Conservation (phyloP, 2,113 vertebrate genomes). For the Pluvialis apricaria region DNA sequence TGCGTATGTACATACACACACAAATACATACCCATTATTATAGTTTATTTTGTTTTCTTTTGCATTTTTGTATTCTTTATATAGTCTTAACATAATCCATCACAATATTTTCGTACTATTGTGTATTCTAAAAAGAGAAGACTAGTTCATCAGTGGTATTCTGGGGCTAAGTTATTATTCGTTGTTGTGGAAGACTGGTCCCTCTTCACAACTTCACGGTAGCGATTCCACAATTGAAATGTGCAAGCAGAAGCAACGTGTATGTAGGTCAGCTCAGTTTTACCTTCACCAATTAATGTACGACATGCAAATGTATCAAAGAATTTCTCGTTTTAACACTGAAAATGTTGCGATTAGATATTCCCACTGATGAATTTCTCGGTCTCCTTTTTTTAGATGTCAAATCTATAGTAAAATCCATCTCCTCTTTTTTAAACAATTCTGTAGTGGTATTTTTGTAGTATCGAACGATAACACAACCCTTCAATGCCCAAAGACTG, state of each 20-base stretch:
- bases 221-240: background rate
- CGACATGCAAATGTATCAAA: background rate
- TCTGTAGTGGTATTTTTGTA: conserved; percentile 70
- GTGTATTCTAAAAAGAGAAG: conserved; percentile 74
- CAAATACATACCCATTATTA: conserved; percentile 39
- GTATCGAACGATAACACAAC: conserved; percentile 82
- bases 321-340: background rate
- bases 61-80: conserved; percentile 51
- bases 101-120: conserved; percentile 62
- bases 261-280: background rate
- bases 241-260: background rate
- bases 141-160: conserved; percentile 33
- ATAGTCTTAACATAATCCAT: conserved; percentile 49
- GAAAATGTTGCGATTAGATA: background rate
- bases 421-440: conserved; percentile 55
- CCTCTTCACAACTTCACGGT: background rate
- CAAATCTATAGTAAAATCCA: conserved; percentile 56
- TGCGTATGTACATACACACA: background rate
- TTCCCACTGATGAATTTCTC: conserved; percentile 31
- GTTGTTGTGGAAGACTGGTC: background rate
- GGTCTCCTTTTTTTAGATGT: conserved; percentile 74
- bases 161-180: background rate
- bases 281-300: background rate
- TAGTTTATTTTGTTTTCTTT: background rate
- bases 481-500: conserved; percentile 99